Evolutionary conservation across 2,888 invertebrate species (phyloP), one percentile per base, ranked within the genome.

Genomic region (Julus scandinavius): DNA sequence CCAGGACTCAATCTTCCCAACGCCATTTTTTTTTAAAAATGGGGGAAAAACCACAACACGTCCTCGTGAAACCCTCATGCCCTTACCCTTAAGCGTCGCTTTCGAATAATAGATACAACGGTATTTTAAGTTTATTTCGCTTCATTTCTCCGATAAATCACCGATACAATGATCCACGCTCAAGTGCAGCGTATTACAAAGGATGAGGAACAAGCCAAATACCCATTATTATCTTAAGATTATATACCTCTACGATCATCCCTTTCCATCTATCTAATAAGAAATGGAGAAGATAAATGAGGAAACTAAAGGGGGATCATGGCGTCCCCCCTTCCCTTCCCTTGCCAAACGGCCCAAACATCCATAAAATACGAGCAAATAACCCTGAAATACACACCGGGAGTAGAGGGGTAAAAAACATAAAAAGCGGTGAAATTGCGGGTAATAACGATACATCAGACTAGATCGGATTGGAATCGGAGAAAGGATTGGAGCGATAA

Each of bases 111-210:
- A 72, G 72, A 72, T 72, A 72, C 72, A 72, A 7, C 29, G 20
- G 72, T 72, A 72, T 72, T 72, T 72, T 29, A 29, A 72, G 72
- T 72, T 72, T 72, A 72, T 29, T 72, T 29, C 72, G 72, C 72
- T 72, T 72, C 72, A 29, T 72, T 72, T 20, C 72, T 72, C 72
- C 72, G 72, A 72, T 72, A 72, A 72, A 72, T 72, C 72, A 72
- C 72, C 72, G 29, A 7, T 29, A 72, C 72, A 72, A 72, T 72
- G 72, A 72, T 72, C 72, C 72, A 29, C 29, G 2, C 29, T 72
- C 11, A 20, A 72, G 72, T 72, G 72, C 72, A 7, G 72, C 20
- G 72, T 72, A 72, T 72, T 72, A 72, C n/a, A 72, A 72, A 29
- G 72, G 72, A 72, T 29, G 20, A 20, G 72, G 72, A 72, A 72